Evolutionary conservation across 1,140 invertebrate species (phyloP), one percentile per base, ranked within the genome.

Genomic region (Eubasilissa regina): DNA sequence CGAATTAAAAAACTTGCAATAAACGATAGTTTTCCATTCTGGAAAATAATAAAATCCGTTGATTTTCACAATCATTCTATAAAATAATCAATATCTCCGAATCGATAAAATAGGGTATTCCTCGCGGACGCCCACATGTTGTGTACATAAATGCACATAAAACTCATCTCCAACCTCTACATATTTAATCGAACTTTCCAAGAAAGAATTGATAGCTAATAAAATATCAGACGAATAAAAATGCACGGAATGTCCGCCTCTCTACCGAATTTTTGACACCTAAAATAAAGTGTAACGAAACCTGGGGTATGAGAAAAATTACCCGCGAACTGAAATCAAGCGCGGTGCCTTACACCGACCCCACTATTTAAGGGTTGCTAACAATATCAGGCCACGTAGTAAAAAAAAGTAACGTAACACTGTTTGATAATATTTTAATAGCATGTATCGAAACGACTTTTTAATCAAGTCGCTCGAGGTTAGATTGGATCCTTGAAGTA

Each of bases 211-310:
- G 35, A 64, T 13, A 0, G 19, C 19, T 13, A 64, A 64, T 44
- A 64, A 64, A 35, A 64, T 21, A 8, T 64, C 60, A 64, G 19
- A 64, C 60, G 60, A 64, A 64, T 64, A 64, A 64, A 64, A 64
- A 64, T 64, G 60, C n/a, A 44, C n/a, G 35, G 60, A 64, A 64
- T 64, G 25, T n/a, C 35, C 60, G 60, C 60, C 60, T 64, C 60
- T 43, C 19, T 25, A 64, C 60, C 3, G 13, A 13, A n/a, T 43
- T 64, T 64, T 43, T 64, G 60, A 64, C 60, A 64, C 60, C 13
- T 64, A 25, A 64, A 64, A 64, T 64, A 64, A 64, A 64, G 21
- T 64, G 60, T 64, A 64, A 64, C 60, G 35, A 43, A 64, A 64
- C 10, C 15, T 35, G 1, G 35, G 10, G 60, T 64, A 35, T 64